Evolutionary conservation across 2,888 invertebrate genomes (phyloP).

Genomic region (Tipula vernalis): DNA sequence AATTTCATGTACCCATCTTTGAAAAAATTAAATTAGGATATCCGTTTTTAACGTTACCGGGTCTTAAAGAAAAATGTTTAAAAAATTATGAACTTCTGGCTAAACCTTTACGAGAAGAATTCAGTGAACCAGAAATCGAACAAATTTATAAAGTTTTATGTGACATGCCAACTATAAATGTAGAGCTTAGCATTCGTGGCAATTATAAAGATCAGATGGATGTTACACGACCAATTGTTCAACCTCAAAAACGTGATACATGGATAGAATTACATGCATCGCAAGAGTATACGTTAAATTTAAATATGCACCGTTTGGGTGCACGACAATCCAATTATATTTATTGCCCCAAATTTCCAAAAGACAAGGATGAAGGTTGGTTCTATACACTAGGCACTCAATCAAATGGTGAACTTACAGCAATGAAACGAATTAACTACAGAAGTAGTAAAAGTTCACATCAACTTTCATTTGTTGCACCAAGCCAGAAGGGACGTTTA

Average conservation of each 20-base stretch:
- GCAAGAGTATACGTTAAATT: conserved; percentile 57
- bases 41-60: conserved; percentile 27
- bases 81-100: conserved; percentile 49
- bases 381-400: conserved; percentile 71
- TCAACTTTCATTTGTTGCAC: conserved; percentile 49
- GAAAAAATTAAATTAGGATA: conserved; percentile 34
- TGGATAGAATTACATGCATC: conserved; percentile 54
- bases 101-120: conserved; percentile 46
- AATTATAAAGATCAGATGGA: conserved; percentile 31
- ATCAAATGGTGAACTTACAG: conserved; percentile 58
- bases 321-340: conserved; percentile 49
- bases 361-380: conserved; percentile 94
- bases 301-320: conserved; percentile 43
- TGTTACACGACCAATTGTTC: conserved; percentile 25
- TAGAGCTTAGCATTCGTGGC: conserved; percentile 45
- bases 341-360: conserved; percentile 76
- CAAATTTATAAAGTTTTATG: conserved; percentile 48
- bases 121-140: conserved; percentile 56
- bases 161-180: conserved; percentile 49
- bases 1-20: conserved; percentile 49
- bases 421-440: conserved; percentile 61
- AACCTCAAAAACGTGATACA: conserved; percentile 30
- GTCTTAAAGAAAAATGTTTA: conserved; percentile 27
- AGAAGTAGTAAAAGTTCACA: conserved; percentile 38
- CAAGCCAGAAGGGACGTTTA: conserved; percentile 50